Percentiles rank a stretch among this genome's conserved stretches.
These are phyloP conservation scores for Trileptium ribeirensis DNA, from an alignment of 2,888 invertebrate genomes.

Conservation along the genomic window DNA sequence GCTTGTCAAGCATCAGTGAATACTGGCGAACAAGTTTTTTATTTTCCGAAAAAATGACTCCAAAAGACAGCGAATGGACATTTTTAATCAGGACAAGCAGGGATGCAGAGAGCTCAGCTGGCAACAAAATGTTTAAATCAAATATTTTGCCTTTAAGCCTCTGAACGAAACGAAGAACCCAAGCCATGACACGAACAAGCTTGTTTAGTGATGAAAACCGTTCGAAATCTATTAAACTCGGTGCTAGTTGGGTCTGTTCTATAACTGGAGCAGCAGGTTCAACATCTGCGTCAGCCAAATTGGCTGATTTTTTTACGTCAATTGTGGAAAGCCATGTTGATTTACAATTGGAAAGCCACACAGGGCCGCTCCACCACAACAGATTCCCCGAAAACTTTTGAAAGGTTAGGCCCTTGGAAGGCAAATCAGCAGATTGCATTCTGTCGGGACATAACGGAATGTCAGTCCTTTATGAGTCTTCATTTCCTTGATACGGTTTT, in stretches of 20 bases:
- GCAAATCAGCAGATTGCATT: constrained; percentile 43
- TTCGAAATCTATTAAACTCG: not conserved
- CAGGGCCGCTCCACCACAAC: constrained; percentile 42
- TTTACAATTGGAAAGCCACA: constrained; percentile 29
- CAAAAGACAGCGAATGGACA: not conserved
- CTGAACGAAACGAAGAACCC: not conserved
- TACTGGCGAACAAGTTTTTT: not conserved
- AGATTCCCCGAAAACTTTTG: constrained; percentile 19
- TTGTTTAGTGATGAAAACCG: not conserved
- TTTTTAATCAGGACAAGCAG: not conserved
- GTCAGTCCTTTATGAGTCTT: not conserved
- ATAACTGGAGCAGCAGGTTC: not conserved
- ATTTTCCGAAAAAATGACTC: not conserved
- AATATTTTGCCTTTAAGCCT: not conserved
- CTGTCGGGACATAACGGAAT: constrained; percentile 38
- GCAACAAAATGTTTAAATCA: not conserved
- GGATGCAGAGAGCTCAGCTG: not conserved
- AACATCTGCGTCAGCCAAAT: not conserved
- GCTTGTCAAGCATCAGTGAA: not conserved
- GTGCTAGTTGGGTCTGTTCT: not conserved
- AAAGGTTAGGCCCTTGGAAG: constrained; percentile 34
- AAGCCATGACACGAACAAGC: not conserved
- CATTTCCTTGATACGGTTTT: not conserved
- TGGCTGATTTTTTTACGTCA: not conserved
- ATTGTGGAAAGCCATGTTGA: not conserved